Evolutionary conservation across 2,797 vertebrate genomes (phyloP), one percentile per base, ranked within the genome.

Genomic region (Gymnoscopelus braueri): DNA sequence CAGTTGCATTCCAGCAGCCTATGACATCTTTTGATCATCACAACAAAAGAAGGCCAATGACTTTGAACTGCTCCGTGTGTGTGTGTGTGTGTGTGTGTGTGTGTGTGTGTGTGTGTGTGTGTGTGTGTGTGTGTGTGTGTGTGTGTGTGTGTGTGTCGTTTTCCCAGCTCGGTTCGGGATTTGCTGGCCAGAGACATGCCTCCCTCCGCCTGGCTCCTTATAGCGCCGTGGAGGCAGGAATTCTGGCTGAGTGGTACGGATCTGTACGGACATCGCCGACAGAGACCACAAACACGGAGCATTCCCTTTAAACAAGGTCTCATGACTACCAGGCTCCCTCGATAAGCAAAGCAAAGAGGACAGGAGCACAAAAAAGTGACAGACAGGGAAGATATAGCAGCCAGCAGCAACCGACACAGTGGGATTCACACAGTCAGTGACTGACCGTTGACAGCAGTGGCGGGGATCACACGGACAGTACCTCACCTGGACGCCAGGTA

Each of bases 201-300:
- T 94, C 94, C 86, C 91, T 91, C 94, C 88, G 93, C 94, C 94
- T 94, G 95, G 94, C 94, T 95, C 95, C 92, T 92, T 90, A 93
- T 90, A 91, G 93, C 90, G 91, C 94, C 86, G 91, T 55, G 88
- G 85, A 89, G 90, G 93, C 89, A 94, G 95, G 95, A 95, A 93
- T 95, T 94, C 94, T 92, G 89, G 90, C 89, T 75, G 94, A 92
- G 93, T 96, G 96, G 19, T 19, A 19, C 19, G 19, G 19, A 19
- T 19, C 19, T 19, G 96, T 95, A 98, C 95, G 95, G 96, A 97
- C 94, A 93, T 97, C 95, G 90, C 96, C 94, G 92, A 93, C 87
- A 89, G 94, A 95, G 94, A 94, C 93, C 85, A 90, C 90, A 71
- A 88, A 91, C 93, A 82, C 94, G 87, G 87, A 90, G 86, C 91